Evolutionary conservation across 2,113 vertebrate genomes (phyloP), one percentile per base, ranked within the genome.

Genomic region (Chamaetylas fuelleborni): DNA sequence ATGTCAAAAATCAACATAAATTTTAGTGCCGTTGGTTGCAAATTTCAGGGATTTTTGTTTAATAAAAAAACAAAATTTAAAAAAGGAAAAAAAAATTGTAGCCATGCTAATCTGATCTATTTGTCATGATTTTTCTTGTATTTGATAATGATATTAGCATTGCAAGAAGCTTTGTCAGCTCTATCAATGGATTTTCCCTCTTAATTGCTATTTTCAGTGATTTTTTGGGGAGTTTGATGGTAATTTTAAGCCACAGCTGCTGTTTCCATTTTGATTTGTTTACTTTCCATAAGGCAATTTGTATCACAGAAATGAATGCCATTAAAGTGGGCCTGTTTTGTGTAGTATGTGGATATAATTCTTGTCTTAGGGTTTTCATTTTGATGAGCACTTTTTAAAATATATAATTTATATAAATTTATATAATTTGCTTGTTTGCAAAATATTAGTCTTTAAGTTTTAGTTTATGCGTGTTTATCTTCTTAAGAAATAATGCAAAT

Each of bases 211-310:
- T 96, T 97, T 96, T 95, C 92, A 80, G 48, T 81, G 31, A 33
- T 74, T 90, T 92, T 93, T 93, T 86, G n/a, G 28, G 56, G 56
- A 67, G 62, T 84, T 95, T n/a, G 36, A 45, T 91, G 40, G 20
- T 91, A 94, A 96, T 95, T 97, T 93, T 96, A 83, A 96, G 88
- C 53, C 76, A 92, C 96, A 96, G 90, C 92, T 97, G 93, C 84
- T 94, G 50, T 73, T 89, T 94, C 76, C 65, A 73, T 89, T 96
- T 93, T 94, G 79, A 88, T 96, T 95, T 95, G 84, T 93, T 96
- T 96, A 90, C 65, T 95, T 95, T 94, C 57, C 72, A 79, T 90
- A 95, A 80, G 65, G 81, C 67, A 92, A 88, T 96, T 95, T 95
- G 53, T 92, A 92, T 93, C 81, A 92, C 11, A 14, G 54, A 95